Percentiles rank a stretch among this genome's conserved stretches.
Conservation (phyloP, 2,797 vertebrate species). For the Coccyzus lansbergi region DNA sequence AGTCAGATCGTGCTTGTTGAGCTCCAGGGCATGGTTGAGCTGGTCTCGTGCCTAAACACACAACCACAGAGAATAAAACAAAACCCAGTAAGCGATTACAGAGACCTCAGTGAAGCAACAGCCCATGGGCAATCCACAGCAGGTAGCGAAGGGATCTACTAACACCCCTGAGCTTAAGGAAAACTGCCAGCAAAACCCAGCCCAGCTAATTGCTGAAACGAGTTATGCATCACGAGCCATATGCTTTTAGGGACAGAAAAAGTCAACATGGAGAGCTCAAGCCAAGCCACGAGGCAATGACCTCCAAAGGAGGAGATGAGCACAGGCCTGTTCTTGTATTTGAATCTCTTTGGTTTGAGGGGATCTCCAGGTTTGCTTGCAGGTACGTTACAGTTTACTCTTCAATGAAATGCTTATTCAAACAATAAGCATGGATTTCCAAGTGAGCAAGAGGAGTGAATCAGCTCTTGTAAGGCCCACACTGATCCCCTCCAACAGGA, state of each 20-base stretch:
- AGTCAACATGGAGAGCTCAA: rapidly evolving
- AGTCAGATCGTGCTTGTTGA: conserved; percentile 90
- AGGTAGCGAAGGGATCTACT: not conserved
- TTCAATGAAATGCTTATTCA: not conserved
- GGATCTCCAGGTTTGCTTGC: not conserved
- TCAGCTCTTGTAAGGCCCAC: not conserved
- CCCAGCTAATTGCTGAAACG: not conserved
- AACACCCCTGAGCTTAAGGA: not conserved
- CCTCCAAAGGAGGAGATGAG: not conserved
- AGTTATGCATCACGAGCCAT: not conserved
- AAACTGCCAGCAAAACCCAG: not conserved
- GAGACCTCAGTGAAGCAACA: not conserved
- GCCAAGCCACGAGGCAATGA: not conserved
- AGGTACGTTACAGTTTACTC: not conserved
- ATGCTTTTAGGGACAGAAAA: not conserved
- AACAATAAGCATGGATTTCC: not conserved
- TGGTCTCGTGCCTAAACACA: conserved; percentile 88
- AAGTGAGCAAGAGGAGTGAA: not conserved
- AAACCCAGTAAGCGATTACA: not conserved
- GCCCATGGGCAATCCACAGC: not conserved
- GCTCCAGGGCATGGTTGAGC: conserved; percentile 87
- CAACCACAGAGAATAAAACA: not conserved
- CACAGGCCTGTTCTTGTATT: not conserved
- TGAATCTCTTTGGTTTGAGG: not conserved
- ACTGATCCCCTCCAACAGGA: not conserved